Percentiles rank a stretch among this genome's conserved stretches.
Evolutionary conservation across 2,797 vertebrate genomes (phyloP).

Genomic region (Silurus aristotelis): DNA sequence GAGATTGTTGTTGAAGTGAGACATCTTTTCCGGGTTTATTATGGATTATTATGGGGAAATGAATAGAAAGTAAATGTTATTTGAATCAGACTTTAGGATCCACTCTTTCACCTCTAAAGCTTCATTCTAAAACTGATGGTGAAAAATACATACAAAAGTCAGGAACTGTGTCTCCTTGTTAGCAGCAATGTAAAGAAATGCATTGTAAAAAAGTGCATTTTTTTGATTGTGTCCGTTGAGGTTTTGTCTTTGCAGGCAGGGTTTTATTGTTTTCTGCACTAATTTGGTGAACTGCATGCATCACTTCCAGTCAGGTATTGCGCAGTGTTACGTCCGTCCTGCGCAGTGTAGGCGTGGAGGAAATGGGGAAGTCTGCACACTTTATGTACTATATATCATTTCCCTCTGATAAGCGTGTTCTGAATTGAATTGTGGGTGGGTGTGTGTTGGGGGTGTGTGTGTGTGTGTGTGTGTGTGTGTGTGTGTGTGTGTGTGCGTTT

Average conservation of each 20-base stretch:
- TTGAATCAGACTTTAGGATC: neutral
- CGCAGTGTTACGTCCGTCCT: neutral
- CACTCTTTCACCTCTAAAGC: neutral
- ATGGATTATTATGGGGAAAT: neutral
- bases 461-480: neutral
- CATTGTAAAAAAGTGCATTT: too few relatives aligned
- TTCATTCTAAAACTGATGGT: too few relatives aligned
- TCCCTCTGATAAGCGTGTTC: neutral
- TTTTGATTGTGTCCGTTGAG: neutral
- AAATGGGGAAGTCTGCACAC: slow-evolving; percentile 50
- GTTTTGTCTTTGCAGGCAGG: neutral
- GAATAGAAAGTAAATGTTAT: neutral
- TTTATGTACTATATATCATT: slow-evolving; percentile 6
- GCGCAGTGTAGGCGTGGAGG: slow-evolving; percentile 39
- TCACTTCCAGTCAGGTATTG: neutral
- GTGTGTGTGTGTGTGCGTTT: neutral
- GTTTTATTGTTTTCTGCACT: neutral
- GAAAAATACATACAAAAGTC: neutral
- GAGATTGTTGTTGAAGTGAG: neutral
- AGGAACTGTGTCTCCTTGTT: neutral
- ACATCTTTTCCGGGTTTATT: neutral
- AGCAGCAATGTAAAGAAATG: neutral
- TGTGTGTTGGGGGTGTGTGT: too few relatives aligned
- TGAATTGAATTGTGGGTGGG: neutral
- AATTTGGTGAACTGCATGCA: neutral